Evolutionary conservation across 2,888 invertebrate genomes (phyloP), one percentile per base, ranked within the genome.

Genomic region (Agriopis aurantiaria): DNA sequence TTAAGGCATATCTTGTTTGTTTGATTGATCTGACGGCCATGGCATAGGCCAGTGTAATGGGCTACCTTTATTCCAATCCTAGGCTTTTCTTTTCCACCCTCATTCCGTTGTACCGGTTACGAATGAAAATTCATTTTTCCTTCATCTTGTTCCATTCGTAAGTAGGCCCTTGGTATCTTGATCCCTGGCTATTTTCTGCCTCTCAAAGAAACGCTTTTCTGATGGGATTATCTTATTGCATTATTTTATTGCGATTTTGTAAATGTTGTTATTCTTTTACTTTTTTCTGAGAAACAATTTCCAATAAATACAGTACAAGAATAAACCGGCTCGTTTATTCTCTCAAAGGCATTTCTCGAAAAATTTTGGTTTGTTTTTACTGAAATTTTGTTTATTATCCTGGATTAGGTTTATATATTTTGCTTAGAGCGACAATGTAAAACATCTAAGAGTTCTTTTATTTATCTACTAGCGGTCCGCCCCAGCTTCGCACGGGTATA

Each of bases 241-340:
- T n/a, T n/a, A n/a, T n/a, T n/a, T 52, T 51, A 52, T 41, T 52
- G 61, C 52, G 51, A 43, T 43, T 61, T 43, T n/a, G 10, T n/a
- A 61, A 43, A 14, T 52, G 43, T 60, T 58, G 17, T 57, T 58
- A 23, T n/a, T 41, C 41, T 11, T 58, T 58, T 58, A 46, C 40
- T 43, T 33, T 9, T n/a, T 51, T 17, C 17, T 52, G 17, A 33
- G 61, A 59, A 48, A 48, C 11, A 33, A n/a, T 10, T 49, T 49
- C 49, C 14, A 49, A 48, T n/a, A n/a, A 48, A 33, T 49, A 60
- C 14, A 49, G 11, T 33, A 48, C 45, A 48, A 23, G 49, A 40
- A 49, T 49, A 40, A 60, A 60, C 60, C 12, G 33, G 45, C n/a
- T 14, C 14, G n/a, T 60, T 49, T 60, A 49, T 60, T 14, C n/a